Evolutionary conservation across 2,888 invertebrate genomes (phyloP).

Genomic region (Therioaphis trifolii): DNA sequence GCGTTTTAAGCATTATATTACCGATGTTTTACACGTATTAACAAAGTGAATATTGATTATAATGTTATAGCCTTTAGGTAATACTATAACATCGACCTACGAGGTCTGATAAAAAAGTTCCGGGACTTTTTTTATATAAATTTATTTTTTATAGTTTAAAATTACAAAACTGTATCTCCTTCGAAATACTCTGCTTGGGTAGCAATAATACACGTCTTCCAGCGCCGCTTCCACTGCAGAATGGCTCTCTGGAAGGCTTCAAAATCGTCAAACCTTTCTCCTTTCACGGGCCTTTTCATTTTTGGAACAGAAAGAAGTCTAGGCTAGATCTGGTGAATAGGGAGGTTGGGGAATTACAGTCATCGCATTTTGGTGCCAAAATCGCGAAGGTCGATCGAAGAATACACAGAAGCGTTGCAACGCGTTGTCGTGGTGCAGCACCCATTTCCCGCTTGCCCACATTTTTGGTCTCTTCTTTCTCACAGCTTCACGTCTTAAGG

Average conservation of each 20-base stretch:
- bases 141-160: constrained; percentile 17
- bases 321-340: constrained; percentile 49
- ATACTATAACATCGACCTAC: too few relatives aligned
- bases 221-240: constrained; percentile 47
- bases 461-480: neutral
- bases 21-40: too few relatives aligned
- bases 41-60: too few relatives aligned
- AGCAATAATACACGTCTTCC: constrained; percentile 50
- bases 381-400: too few relatives aligned
- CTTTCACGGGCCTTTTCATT: constrained; percentile 43
- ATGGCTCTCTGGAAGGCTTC: neutral
- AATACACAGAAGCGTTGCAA: neutral
- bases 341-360: neutral
- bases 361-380: too few relatives aligned
- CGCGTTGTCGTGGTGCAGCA: neutral
- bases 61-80: too few relatives aligned
- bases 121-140: constrained; percentile 15
- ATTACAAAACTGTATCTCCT: constrained; percentile 17
- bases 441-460: neutral
- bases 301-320: constrained; percentile 47
- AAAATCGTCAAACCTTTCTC: neutral
- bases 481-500: neutral
- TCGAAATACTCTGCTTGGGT: constrained; percentile 43
- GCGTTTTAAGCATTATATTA: too few relatives aligned
- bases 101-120: constrained; percentile 11